Percentiles rank a stretch among this genome's conserved stretches.
Evolutionary conservation across 1,140 invertebrate genomes (phyloP).

Genomic region (Gryon sp.): DNA sequence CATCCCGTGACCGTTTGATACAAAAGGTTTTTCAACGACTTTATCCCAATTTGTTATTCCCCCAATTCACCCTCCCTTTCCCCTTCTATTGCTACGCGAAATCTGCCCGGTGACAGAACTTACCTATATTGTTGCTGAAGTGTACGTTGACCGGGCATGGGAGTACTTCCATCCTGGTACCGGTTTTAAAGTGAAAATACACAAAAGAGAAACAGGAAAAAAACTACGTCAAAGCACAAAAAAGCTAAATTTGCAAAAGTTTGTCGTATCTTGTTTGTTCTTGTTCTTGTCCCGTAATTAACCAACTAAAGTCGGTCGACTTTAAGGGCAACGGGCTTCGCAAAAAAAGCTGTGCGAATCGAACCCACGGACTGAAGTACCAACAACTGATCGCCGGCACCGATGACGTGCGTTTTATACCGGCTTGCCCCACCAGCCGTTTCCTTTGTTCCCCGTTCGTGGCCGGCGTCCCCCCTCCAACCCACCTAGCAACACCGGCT

Average conservation of each 20-base stretch:
- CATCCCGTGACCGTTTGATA: too few relatives aligned
- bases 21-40: too few relatives aligned
- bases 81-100: too few relatives aligned
- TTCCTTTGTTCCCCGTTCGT: constrained; percentile 55
- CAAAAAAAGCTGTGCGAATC: neutral
- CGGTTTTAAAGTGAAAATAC: neutral
- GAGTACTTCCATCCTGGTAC: constrained; percentile 72
- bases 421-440: constrained; percentile 28
- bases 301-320: neutral
- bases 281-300: neutral
- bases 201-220: constrained; percentile 6
- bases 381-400: constrained; percentile 70
- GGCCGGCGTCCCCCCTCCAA: constrained; percentile 56
- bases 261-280: too few relatives aligned
- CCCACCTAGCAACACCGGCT: constrained; percentile 77
- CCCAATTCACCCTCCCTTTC: too few relatives aligned
- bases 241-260: too few relatives aligned
- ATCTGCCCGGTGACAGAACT: constrained; percentile 4
- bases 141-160: constrained; percentile 76
- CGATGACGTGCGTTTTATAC: constrained; percentile 74
- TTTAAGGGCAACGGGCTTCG: neutral
- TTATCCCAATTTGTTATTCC: too few relatives aligned
- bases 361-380: constrained; percentile 25
- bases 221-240: neutral
- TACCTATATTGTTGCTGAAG: constrained; percentile 76